phyloP scores from a whole-genome alignment of 1,140 invertebrate genomes.

The Panulirus ornatus region DNA sequence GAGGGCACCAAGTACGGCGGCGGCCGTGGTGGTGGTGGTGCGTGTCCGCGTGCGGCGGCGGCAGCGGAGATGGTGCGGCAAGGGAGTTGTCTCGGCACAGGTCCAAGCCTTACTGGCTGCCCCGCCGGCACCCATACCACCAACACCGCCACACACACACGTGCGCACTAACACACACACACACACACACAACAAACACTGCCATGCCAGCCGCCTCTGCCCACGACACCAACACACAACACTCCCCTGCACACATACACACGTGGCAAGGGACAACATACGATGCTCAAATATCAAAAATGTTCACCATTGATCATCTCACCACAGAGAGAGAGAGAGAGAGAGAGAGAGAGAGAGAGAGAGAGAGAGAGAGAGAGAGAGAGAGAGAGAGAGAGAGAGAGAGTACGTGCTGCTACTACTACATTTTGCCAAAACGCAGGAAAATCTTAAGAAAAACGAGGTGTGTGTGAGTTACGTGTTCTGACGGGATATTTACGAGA shows the following conservation, averaged over 20 bases:
- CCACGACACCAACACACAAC: not conserved
- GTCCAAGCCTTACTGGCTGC: not conserved
- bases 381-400: constrained; percentile 18
- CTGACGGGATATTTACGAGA: no score
- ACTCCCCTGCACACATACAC: not conserved
- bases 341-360: not conserved
- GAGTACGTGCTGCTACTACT: no score
- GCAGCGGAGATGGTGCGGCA: not conserved
- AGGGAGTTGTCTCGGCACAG: not conserved
- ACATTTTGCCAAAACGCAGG: no score
- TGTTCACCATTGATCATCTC: no score
- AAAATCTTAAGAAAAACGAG: no score
- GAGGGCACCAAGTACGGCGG: no score
- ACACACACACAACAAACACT: not conserved
- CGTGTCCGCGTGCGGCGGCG: not conserved
- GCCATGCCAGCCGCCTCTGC: not conserved
- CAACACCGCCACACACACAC: not conserved
- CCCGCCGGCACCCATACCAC: not conserved
- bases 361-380: constrained; percentile 19
- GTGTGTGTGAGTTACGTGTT: no score
- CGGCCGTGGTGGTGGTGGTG: no score
- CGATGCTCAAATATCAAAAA: no score
- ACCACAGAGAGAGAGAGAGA: not conserved
- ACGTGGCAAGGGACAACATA: no score
- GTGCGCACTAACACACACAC: not conserved